Conservation (phyloP, 2,797 vertebrate genomes). For the Sitta carolinensis region DNA sequence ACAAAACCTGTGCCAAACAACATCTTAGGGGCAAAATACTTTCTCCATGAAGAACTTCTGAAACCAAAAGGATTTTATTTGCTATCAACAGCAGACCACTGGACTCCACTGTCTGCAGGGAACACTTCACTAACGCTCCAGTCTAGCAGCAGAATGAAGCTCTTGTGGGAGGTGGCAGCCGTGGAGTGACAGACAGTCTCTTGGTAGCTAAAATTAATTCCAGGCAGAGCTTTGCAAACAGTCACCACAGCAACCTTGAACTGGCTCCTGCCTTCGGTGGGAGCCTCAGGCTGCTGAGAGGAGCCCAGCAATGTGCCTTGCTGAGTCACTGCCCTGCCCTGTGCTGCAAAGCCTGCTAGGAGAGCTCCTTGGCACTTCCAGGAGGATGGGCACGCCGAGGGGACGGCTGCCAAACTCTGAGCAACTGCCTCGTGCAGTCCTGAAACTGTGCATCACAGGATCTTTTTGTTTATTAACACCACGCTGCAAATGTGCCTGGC, state of each 20-base stretch:
- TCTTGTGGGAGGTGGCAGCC: constrained; percentile 57
- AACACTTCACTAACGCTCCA: neutral
- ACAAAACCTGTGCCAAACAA: constrained; percentile 4
- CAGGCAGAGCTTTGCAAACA: constrained; percentile 44
- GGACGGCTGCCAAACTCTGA: constrained; percentile 32
- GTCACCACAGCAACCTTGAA: constrained; percentile 57
- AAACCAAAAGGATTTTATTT: neutral
- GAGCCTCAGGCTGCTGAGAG: neutral
- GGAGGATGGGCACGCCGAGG: neutral
- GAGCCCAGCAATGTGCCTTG: neutral
- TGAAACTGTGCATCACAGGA: constrained; percentile 50
- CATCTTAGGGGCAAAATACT: neutral
- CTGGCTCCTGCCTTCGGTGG: neutral
- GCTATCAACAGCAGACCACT: constrained; percentile 2
- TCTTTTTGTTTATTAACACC: constrained; percentile 65
- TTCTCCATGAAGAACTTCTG: neutral
- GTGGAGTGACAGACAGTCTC: constrained; percentile 45
- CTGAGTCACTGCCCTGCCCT: constrained; percentile 31
- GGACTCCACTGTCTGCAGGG: constrained; percentile 24
- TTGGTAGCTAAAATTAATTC: constrained; percentile 55
- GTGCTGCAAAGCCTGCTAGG: neutral
- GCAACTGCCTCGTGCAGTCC: constrained; percentile 22
- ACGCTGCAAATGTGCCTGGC: constrained; percentile 46
- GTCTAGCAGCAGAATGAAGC: constrained; percentile 30
- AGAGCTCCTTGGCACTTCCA: neutral